Evolutionary conservation across 2,113 vertebrate genomes (phyloP), one percentile per base, ranked within the genome.

Genomic region (Charadrius vociferus): DNA sequence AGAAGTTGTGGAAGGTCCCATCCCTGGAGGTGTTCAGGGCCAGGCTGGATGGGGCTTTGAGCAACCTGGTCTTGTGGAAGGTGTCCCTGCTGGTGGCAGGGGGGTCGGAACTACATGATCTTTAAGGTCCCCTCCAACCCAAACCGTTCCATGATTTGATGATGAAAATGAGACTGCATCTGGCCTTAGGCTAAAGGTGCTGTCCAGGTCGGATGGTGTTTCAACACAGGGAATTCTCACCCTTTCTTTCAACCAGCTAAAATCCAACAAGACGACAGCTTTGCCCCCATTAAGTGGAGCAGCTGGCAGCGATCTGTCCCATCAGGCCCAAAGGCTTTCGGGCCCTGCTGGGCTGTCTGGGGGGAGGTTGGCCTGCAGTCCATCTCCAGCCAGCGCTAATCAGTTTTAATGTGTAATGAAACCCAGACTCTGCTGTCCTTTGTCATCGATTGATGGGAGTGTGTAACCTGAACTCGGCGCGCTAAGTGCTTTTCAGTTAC

Each of bases 191-290:
- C 6, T 3, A 1, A 15, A 23, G 22, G 34, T 18, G 14, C 43
- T 3, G 13, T 10, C 53, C 20, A 5, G 12, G 16, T 24, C 2
- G 6, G 16, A 24, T 0, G 9, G 19, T 4, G 5, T 36, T 49
- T 29, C 18, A 5, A 9, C 13, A 6, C 1, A 2, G 45, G 45
- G 36, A 36, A 9, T 41, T 36, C 50, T 18, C 32, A 13, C 39
- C 32, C 45, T 12, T 7, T 9, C 47, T 16, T 43, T 79, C 24
- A 16, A 21, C 58, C 9, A 9, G n/a, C 7, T 37, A 15, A 49
- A 30, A 34, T 29, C 29, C 29, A 24, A 13, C 34, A 18, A 14
- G 49, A 14, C 4, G n/a, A 14, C 5, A 18, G 16, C 72, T 56
- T 45, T 20, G 39, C 39, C 52, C 34, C 6, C 16, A 2, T 9